phyloP scores from a whole-genome alignment of 1,140 invertebrate species.

The Bombus consobrinus region DNA sequence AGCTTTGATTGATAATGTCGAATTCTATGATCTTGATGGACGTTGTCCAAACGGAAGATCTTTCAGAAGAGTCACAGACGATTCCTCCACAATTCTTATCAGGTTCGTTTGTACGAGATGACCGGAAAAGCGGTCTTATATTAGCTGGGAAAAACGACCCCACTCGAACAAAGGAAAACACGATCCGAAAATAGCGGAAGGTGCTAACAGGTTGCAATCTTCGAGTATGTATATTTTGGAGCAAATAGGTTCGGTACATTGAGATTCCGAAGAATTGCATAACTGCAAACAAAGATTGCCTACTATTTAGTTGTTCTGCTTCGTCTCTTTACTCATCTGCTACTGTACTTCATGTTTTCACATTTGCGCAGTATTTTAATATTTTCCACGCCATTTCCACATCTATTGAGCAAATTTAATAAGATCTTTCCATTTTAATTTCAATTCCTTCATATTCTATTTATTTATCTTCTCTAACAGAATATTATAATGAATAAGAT shows the following conservation, averaged over 20 bases:
- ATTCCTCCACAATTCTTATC: neutral
- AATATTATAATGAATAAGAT: too few relatives aligned
- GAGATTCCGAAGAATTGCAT: neutral
- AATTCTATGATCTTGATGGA: neutral
- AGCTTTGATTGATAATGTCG: too few relatives aligned
- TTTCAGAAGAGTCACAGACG: neutral
- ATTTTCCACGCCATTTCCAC: too few relatives aligned
- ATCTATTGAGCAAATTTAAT: neutral
- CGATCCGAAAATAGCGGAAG: constrained; percentile 8
- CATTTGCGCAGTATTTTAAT: neutral
- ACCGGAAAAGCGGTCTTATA: constrained; percentile 15
- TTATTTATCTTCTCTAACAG: too few relatives aligned
- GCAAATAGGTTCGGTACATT: constrained; percentile 4
- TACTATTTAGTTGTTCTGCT: too few relatives aligned
- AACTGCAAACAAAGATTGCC: neutral
- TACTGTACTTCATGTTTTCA: neutral
- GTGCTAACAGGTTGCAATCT: neutral
- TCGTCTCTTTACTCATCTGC: neutral
- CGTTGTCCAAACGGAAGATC: neutral
- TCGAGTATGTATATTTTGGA: too few relatives aligned
- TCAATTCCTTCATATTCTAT: neutral
- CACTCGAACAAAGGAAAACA: constrained; percentile 8
- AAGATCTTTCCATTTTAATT: neutral
- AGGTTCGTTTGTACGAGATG: neutral
- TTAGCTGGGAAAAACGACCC: neutral